Conservation (phyloP, 2,113 vertebrate genomes). For the Calyptomena viridis region DNA sequence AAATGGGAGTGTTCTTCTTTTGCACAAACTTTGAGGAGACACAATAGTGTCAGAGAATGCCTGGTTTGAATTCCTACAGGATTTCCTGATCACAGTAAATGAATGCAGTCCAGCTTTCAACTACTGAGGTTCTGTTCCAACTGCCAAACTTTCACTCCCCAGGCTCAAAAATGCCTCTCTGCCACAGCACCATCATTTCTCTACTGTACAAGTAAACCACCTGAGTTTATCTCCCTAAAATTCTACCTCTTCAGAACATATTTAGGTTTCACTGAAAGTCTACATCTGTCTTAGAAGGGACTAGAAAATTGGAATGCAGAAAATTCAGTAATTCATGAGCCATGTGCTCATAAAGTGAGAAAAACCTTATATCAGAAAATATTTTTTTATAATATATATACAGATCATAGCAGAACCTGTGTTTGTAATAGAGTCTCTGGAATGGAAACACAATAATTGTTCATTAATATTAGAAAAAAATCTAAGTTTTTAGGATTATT, state of each 20-base stretch:
- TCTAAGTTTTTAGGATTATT: background rate
- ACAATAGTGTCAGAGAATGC: background rate
- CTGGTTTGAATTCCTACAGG: background rate
- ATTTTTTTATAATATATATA: background rate
- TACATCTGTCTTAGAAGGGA: background rate
- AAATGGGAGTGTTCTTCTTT: background rate
- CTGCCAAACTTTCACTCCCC: rapidly evolving
- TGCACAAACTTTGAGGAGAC: background rate
- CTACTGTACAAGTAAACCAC: background rate
- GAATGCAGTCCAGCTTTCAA: background rate
- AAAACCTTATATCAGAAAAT: background rate
- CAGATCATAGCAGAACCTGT: background rate
- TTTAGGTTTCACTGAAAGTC: background rate
- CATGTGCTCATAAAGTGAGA: background rate
- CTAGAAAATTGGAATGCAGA: background rate
- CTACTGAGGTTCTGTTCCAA: rapidly evolving
- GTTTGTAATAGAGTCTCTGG: background rate
- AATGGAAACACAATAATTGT: background rate
- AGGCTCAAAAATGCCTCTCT: background rate
- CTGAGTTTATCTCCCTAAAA: background rate
- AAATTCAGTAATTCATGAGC: background rate
- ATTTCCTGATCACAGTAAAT: background rate
- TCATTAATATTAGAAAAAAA: background rate
- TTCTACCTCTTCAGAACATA: background rate
- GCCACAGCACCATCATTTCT: background rate